Percentiles rank a stretch among this genome's conserved stretches.
Conservation (phyloP, 2,113 vertebrate species). For the Microcebus ravelobensis region DNA sequence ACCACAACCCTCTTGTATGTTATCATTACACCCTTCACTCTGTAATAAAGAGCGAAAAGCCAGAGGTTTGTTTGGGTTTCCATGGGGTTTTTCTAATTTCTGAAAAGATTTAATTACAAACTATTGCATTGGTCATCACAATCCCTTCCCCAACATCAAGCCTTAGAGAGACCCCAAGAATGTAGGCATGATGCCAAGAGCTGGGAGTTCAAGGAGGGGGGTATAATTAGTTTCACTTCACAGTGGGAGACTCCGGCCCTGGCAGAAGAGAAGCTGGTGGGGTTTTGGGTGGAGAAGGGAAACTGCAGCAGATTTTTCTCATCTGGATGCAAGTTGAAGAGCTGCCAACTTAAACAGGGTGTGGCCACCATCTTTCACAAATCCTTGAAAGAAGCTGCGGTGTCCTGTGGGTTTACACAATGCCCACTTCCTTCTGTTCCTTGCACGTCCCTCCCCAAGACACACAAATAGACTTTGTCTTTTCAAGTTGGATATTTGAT, state of each 20-base stretch:
- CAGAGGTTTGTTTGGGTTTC: neutral
- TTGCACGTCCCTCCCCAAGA: neutral
- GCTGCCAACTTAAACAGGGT: constrained; percentile 18
- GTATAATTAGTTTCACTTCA: neutral
- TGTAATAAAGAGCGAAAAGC: neutral
- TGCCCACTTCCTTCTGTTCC: constrained; percentile 11
- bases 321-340: neutral
- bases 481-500: constrained; percentile 27
- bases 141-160: too few species aligned
- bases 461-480: constrained; percentile 21
- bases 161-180: neutral
- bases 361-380: neutral
- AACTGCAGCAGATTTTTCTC: constrained; percentile 33
- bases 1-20: neutral
- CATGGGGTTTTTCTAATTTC: neutral
- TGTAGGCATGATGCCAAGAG: neutral
- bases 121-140: neutral
- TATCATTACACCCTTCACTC: neutral
- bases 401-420: neutral
- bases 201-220: neutral
- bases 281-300: neutral
- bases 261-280: neutral
- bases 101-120: neutral
- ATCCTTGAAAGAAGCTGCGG: neutral
- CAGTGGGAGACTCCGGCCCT: neutral